These are phyloP conservation scores for Heteromurus nitidus DNA, from an alignment of 2,888 invertebrate genomes.

Conservation along the genomic window DNA sequence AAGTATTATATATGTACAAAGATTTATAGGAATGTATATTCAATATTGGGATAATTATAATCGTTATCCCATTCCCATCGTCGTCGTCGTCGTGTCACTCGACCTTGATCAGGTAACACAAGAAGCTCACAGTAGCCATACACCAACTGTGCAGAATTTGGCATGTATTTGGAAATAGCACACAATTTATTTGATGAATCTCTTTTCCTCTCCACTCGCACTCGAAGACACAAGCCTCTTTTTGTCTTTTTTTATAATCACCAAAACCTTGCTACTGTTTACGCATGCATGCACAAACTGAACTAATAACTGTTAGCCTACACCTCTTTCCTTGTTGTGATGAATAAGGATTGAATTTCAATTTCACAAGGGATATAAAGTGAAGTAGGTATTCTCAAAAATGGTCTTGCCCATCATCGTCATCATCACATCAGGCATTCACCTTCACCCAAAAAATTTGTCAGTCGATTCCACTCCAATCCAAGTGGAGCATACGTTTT, in stretches of 20 bases:
- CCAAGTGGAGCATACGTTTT: neutral
- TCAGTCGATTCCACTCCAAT: conserved; percentile 1
- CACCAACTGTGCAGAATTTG: neutral
- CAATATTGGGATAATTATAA: too few species aligned
- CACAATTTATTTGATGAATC: neutral
- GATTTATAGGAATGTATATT: too few species aligned
- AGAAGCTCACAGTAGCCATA: conserved; percentile 5
- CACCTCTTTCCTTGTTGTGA: too few species aligned
- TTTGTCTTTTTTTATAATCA: neutral
- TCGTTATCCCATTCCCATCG: too few species aligned
- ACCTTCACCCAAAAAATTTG: conserved; percentile 13
- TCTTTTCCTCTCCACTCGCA: neutral
- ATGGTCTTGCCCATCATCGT: too few species aligned
- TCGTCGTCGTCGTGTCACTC: too few species aligned
- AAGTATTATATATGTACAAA: too few species aligned
- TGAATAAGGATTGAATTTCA: too few species aligned
- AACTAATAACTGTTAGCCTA: too few species aligned
- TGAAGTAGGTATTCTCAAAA: too few species aligned
- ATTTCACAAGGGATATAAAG: too few species aligned
- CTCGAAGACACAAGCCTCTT: neutral
- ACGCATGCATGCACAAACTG: conserved; percentile 33
- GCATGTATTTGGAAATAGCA: conserved; percentile 5
- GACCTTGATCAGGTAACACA: conserved; percentile 7
- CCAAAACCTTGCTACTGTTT: conserved; percentile 45
- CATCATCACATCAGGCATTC: neutral